Evolutionary conservation across 1,140 invertebrate genomes (phyloP).

Genomic region (fruit fly (Drosophila melanogaster)): DNA sequence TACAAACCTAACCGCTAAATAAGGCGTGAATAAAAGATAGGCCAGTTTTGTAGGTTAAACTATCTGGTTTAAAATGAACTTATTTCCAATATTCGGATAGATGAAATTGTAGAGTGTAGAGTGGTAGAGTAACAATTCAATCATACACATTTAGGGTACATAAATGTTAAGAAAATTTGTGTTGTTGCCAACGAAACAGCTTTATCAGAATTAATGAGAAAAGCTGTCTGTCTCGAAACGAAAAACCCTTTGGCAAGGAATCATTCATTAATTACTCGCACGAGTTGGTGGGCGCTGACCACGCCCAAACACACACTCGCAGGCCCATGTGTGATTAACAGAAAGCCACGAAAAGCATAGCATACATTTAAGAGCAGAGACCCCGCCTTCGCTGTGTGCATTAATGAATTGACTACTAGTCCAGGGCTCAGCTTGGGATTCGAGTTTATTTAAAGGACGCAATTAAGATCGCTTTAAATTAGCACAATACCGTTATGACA

Average conservation of each 20-base stretch:
- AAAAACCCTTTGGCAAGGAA: background rate
- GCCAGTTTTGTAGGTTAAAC: background rate
- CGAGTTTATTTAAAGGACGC: conserved; percentile 15
- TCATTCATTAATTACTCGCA: conserved; percentile 43
- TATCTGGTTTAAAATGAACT: background rate
- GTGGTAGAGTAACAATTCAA: no score
- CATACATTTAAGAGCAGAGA: background rate
- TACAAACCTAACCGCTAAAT: background rate
- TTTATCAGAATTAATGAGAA: background rate
- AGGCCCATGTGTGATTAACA: conserved; percentile 19
- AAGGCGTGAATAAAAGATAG: background rate
- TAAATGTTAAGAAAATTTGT: background rate
- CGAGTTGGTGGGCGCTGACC: conserved; percentile 25
- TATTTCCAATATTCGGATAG: no score
- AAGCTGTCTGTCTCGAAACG: background rate
- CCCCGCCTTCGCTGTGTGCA: conserved; percentile 1
- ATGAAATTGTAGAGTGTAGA: no score
- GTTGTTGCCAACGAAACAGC: no score
- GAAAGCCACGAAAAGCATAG: conserved; percentile 1
- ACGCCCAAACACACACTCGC: conserved; percentile 3
- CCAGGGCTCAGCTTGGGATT: background rate
- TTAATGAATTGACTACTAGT: conserved; percentile 22
- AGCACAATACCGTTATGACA: background rate
- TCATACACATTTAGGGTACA: background rate
- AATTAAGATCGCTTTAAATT: background rate